These are phyloP conservation scores for Calcarius lapponicus DNA, from an alignment of 2,797 vertebrate genomes.

Conservation along the genomic window DNA sequence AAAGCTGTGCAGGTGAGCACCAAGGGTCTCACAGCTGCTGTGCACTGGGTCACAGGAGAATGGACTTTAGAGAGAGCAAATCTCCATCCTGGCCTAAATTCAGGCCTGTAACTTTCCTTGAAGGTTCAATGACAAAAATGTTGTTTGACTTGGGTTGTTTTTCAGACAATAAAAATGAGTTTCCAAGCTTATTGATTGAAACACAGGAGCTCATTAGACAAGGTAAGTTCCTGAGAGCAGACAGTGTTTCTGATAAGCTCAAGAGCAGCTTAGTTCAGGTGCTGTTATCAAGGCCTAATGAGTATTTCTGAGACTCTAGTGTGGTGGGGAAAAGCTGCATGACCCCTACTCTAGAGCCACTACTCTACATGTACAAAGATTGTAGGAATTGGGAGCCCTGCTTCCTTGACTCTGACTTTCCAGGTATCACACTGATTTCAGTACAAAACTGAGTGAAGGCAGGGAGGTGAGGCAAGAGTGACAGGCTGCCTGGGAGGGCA, in stretches of 20 bases:
- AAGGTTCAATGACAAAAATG: not conserved
- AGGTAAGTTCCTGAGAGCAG: not conserved
- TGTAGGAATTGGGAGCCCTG: not conserved
- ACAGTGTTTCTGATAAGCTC: not conserved
- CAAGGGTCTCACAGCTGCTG: fast-evolving
- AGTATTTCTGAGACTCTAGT: not conserved
- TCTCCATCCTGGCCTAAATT: not conserved
- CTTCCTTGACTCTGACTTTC: not conserved
- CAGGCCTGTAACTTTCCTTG: not conserved
- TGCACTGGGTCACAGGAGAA: not conserved
- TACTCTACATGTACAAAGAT: not conserved
- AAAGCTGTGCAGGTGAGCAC: not conserved
- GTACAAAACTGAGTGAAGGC: fast-evolving
- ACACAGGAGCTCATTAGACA: not conserved
- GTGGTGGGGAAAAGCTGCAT: not conserved
- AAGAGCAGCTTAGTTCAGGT: not conserved
- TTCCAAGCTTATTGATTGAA: not conserved
- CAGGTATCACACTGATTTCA: not conserved
- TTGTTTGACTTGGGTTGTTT: not conserved
- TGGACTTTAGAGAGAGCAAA: not conserved
- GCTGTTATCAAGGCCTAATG: not conserved
- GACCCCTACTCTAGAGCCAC: no score
- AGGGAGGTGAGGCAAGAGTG: not conserved
- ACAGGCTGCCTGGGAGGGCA: not conserved
- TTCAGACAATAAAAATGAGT: not conserved